These are phyloP conservation scores for Eulemur rubriventer DNA, from an alignment of 2,797 vertebrate genomes.

Conservation along the genomic window DNA sequence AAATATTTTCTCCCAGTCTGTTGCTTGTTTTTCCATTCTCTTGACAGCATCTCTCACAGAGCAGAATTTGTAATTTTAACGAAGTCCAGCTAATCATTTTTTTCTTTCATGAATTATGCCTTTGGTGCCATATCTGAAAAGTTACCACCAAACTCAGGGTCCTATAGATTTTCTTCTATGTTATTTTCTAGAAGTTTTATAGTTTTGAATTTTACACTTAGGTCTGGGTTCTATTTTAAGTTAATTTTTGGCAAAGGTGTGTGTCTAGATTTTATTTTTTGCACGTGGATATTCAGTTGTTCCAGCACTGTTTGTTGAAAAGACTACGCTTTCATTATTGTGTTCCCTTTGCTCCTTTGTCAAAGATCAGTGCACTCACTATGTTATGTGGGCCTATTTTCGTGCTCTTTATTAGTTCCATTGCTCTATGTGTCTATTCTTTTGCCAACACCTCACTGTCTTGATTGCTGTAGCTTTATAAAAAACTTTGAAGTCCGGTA, in stretches of 20 bases:
- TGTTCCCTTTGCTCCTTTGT: neutral
- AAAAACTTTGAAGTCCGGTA: neutral
- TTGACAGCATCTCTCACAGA: neutral
- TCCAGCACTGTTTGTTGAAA: neutral
- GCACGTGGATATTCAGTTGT: neutral
- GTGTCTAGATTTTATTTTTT: neutral
- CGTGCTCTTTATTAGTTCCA: neutral
- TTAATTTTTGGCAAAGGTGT: neutral
- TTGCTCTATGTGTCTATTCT: neutral
- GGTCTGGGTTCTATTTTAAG: neutral
- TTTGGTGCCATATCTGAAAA: neutral
- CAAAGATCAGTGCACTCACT: neutral
- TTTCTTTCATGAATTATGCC: neutral
- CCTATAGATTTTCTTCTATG: no score
- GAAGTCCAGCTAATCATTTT: neutral
- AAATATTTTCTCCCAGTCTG: neutral
- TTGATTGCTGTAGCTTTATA: neutral
- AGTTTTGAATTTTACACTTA: neutral
- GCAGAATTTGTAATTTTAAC: neutral
- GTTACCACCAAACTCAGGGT: neutral
- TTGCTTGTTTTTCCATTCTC: neutral
- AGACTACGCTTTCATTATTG: neutral
- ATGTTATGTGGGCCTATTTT: neutral
- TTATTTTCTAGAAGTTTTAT: neutral
- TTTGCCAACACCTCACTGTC: neutral